phyloP scores from a whole-genome alignment of 2,797 vertebrate species.

The Australoheros facetus region DNA sequence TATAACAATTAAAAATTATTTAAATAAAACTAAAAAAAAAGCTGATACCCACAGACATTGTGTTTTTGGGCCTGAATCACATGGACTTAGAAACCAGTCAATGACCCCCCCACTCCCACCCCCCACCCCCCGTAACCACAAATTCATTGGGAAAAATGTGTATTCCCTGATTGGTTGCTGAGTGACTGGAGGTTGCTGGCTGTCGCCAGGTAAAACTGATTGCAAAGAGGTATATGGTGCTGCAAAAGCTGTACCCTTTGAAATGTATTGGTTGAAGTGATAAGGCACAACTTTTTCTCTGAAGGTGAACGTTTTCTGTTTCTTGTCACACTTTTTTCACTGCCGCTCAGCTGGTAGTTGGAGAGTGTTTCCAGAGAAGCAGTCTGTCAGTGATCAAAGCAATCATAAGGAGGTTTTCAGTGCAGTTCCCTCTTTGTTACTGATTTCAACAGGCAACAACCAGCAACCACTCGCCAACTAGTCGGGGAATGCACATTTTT shows the following conservation, averaged over 20 bases:
- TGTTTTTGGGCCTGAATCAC: neutral
- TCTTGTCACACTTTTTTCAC: no score
- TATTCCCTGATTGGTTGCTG: neutral
- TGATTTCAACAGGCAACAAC: no score
- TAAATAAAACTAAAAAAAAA: neutral
- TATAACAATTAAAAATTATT: neutral
- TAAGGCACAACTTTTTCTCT: neutral
- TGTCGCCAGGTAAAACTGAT: neutral
- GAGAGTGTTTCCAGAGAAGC: neutral
- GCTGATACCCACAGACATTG: no score
- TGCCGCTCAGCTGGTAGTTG: no score
- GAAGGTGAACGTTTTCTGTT: no score
- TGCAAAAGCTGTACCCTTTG: neutral
- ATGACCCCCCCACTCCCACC: fast-evolving
- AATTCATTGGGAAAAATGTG: neutral
- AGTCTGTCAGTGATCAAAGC: neutral
- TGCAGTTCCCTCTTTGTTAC: neutral
- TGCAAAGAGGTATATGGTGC: fast-evolving
- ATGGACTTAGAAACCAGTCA: neutral
- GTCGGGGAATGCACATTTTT: neutral
- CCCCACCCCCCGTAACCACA: fast-evolving
- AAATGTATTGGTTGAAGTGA: neutral
- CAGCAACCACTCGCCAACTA: neutral
- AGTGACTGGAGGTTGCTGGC: neutral
- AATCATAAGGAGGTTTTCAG: neutral